A percentile compares a stretch with the other conserved stretches of the same genome.
phyloP scores from a whole-genome alignment of 2,888 invertebrate genomes.

The Meteorus colon region DNA sequence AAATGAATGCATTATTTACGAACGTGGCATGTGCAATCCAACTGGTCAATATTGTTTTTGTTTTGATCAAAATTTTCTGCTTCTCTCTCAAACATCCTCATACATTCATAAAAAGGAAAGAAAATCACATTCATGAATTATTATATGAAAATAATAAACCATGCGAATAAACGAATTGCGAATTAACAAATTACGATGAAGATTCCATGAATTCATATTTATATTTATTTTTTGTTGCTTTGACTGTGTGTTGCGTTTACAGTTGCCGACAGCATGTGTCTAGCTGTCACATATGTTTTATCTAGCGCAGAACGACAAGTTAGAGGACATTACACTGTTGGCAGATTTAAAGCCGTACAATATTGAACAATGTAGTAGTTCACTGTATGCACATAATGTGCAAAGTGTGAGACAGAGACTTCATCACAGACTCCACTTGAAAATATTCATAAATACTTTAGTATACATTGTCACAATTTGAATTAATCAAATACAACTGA shows the following conservation, averaged over 20 bases:
- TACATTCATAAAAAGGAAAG: no score
- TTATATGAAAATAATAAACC: conserved; percentile 36
- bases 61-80: no score
- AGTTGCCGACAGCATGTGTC: conserved; percentile 21
- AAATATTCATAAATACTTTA: not conserved
- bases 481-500: not conserved
- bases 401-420: not conserved
- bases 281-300: conserved; percentile 44
- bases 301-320: conserved; percentile 46
- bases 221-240: conserved; percentile 33
- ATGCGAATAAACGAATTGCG: conserved; percentile 47
- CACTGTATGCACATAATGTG: not conserved
- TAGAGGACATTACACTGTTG: conserved; percentile 50
- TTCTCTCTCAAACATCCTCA: no score
- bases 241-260: not conserved
- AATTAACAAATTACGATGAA: conserved; percentile 43
- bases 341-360: conserved; percentile 49
- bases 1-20: no score
- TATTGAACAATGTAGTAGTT: not conserved
- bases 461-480: not conserved
- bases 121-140: no score
- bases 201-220: conserved; percentile 35
- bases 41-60: no score
- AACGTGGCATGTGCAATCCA: no score
- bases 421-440: not conserved